phyloP scores from a whole-genome alignment of 2,113 vertebrate genomes.

The Dissostichus mawsoni region DNA sequence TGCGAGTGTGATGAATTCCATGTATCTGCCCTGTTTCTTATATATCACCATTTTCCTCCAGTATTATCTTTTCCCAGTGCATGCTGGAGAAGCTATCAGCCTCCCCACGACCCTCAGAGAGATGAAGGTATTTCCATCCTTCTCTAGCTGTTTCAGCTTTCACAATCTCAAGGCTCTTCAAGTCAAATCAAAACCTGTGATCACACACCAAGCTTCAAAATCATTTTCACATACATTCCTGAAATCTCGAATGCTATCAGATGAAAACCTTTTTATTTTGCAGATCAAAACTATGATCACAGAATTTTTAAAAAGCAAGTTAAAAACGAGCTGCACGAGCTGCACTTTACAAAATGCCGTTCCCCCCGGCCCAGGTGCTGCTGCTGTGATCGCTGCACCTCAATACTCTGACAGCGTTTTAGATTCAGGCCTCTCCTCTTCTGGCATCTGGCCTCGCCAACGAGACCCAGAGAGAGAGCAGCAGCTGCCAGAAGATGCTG shows the following conservation, averaged over 20 bases:
- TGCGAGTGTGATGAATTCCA: constrained; percentile 17
- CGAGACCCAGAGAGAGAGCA: constrained; percentile 25
- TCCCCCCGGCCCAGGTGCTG: constrained; percentile 2
- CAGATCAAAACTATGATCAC: neutral
- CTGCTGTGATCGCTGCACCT: constrained; percentile 4
- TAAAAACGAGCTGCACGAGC: neutral
- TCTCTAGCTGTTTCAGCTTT: neutral
- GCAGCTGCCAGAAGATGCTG: constrained; percentile 44
- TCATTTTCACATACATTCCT: constrained; percentile 1
- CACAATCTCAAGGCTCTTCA: constrained; percentile 9
- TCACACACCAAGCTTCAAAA: constrained; percentile 4
- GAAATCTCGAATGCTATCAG: neutral
- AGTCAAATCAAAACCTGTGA: constrained; percentile 12
- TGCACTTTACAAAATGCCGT: neutral
- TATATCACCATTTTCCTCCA: constrained; percentile 9
- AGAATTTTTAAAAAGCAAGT: neutral
- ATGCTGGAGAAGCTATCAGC: neutral
- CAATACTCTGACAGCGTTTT: neutral
- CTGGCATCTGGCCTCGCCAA: constrained; percentile 21
- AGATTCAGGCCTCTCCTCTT: constrained; percentile 18
- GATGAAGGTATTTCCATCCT: neutral
- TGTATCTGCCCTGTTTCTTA: neutral
- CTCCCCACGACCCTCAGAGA: neutral
- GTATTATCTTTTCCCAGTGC: neutral
- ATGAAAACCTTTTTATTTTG: too few relatives aligned